These are phyloP conservation scores for Tachuris rubrigastra DNA, from an alignment of 2,113 vertebrate genomes.

Conservation along the genomic window DNA sequence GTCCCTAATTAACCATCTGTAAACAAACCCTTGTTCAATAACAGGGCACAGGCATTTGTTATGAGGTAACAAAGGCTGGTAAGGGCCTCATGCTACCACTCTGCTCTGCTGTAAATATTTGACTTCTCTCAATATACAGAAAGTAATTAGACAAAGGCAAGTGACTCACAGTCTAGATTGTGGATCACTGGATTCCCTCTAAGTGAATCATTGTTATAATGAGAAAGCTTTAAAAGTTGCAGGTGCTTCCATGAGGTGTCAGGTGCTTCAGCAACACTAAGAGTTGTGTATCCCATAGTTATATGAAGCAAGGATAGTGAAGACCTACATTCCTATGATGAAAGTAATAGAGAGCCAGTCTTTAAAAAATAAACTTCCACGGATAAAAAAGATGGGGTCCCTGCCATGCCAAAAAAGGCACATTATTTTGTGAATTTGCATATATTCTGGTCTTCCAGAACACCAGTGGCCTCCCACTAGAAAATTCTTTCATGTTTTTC, in stretches of 20 bases:
- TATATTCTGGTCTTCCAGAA: background rate
- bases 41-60: conserved; percentile 2
- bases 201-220: background rate
- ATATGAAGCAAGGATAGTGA: background rate
- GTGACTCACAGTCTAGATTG: background rate
- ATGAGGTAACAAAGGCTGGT: background rate
- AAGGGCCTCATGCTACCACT: background rate
- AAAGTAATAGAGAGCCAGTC: background rate
- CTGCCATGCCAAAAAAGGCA: background rate
- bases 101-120: background rate
- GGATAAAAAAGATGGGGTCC: background rate
- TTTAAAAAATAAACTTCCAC: background rate
- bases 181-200: background rate
- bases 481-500: background rate
- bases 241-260: background rate
- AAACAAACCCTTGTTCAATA: conserved; percentile 31
- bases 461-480: no score
- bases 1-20: conserved; percentile 54
- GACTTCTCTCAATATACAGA: background rate
- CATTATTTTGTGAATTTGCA: background rate
- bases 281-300: background rate
- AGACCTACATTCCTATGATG: background rate
- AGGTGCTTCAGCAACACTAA: background rate
- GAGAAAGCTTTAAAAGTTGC: background rate
- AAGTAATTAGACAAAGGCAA: conserved; percentile 14